These are phyloP conservation scores for Rhinopomastus cyanomelas DNA, from an alignment of 2,113 vertebrate genomes.

Conservation along the genomic window DNA sequence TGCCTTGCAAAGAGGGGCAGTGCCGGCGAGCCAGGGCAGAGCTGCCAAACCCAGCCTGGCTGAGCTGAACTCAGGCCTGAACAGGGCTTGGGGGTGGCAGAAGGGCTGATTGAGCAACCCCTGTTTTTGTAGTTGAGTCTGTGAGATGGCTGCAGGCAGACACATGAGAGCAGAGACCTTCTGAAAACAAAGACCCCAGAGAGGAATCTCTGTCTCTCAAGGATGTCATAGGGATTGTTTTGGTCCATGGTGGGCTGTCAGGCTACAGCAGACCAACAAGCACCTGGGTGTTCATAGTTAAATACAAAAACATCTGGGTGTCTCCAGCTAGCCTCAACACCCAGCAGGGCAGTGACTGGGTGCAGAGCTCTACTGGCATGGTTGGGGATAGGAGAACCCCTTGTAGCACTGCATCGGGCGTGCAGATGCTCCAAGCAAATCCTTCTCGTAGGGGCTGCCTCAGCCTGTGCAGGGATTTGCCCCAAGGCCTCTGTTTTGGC, in stretches of 20 bases:
- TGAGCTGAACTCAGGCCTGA: neutral
- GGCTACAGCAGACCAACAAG: neutral
- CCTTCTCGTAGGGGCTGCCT: neutral
- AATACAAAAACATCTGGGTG: neutral
- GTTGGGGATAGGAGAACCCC: neutral
- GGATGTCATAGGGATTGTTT: neutral
- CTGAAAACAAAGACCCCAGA: accelerated
- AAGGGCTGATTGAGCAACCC: neutral
- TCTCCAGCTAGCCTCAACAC: neutral
- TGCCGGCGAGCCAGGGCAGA: accelerated
- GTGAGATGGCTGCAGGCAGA: neutral
- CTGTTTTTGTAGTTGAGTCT: neutral
- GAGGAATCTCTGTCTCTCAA: neutral
- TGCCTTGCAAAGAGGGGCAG: neutral
- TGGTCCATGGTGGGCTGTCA: neutral
- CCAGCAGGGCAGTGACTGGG: neutral
- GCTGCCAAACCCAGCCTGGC: neutral
- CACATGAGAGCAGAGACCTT: neutral
- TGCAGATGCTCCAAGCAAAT: neutral
- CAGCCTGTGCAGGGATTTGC: neutral
- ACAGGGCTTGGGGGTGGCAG: accelerated
- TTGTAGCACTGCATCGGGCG: accelerated
- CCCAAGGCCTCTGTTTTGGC: neutral
- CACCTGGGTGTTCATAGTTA: neutral
- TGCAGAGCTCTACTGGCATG: accelerated